Conservation (phyloP, 2,797 vertebrate species). For the Mormyrus proboscirostris region DNA sequence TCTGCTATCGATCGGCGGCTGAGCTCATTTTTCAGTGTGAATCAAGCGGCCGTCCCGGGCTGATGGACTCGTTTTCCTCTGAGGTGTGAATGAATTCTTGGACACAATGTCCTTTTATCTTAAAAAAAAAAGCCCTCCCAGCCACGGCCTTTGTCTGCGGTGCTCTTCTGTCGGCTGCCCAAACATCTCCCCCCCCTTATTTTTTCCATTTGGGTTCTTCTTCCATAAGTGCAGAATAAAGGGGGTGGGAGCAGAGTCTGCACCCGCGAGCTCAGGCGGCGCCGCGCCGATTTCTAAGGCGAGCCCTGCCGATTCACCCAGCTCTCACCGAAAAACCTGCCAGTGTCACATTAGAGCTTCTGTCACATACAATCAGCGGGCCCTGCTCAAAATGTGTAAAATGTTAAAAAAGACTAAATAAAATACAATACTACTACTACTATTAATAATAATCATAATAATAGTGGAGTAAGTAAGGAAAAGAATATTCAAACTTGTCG, state of each 20-base stretch:
- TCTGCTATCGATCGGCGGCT: slow-evolving; percentile 6
- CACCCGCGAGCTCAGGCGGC: not conserved
- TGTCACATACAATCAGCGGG: slow-evolving; percentile 51
- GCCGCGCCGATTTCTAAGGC: not conserved
- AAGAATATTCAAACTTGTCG: not conserved
- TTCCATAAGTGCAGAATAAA: slow-evolving; percentile 45
- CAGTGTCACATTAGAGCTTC: slow-evolving; percentile 23
- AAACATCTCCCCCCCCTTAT: not conserved
- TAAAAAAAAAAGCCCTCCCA: not conserved
- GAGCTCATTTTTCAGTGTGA: not conserved
- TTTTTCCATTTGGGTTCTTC: slow-evolving; percentile 30
- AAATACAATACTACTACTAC: slow-evolving; percentile 34
- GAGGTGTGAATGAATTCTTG: slow-evolving; percentile 11
- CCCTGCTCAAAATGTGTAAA: not conserved
- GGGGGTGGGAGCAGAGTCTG: slow-evolving; percentile 34
- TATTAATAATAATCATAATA: not conserved
- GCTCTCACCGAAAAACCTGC: slow-evolving; percentile 28
- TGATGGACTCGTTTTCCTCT: slow-evolving; percentile 6
- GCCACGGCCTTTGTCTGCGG: not conserved
- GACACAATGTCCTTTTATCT: slow-evolving; percentile 15
- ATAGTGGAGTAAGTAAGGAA: not conserved
- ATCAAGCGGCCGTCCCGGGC: not conserved
- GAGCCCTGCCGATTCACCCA: slow-evolving; percentile 34
- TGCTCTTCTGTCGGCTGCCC: not conserved
- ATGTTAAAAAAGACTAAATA: not conserved